These are phyloP conservation scores for Cydia fagiglandana DNA, from an alignment of 1,140 invertebrate genomes.

Conservation along the genomic window DNA sequence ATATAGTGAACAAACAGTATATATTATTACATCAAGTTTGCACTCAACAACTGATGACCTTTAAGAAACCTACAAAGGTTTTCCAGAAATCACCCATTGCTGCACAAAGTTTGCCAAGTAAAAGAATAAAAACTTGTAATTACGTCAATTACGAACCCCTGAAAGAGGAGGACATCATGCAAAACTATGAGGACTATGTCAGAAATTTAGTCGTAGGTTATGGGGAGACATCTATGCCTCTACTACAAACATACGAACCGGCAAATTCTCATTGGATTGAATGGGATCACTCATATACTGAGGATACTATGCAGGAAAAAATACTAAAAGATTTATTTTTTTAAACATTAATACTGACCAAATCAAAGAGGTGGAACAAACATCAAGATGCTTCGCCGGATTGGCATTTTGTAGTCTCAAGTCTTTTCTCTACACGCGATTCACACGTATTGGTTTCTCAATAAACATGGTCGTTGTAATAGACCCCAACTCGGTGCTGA, in stretches of 20 bases:
- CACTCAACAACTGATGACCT: too few species aligned
- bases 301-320: background rate
- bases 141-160: background rate
- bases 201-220: background rate
- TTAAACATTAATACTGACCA: background rate
- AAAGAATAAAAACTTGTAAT: background rate
- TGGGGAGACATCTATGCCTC: background rate
- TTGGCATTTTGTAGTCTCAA: background rate
- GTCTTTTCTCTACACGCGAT: too few species aligned
- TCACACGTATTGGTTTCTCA: too few species aligned
- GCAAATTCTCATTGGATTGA: background rate
- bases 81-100: too few species aligned
- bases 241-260: background rate
- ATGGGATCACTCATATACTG: background rate
- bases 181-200: conserved; percentile 1
- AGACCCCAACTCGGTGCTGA: too few species aligned
- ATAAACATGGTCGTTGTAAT: too few species aligned
- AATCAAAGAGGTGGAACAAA: background rate
- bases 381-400: background rate
- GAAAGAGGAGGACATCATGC: background rate
- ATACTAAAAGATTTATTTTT: background rate
- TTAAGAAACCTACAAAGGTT: too few species aligned
- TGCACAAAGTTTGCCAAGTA: background rate
- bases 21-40: too few species aligned
- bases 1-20: too few species aligned